Conservation (phyloP, 2,797 vertebrate genomes). For the Typhlichthys subterraneus region DNA sequence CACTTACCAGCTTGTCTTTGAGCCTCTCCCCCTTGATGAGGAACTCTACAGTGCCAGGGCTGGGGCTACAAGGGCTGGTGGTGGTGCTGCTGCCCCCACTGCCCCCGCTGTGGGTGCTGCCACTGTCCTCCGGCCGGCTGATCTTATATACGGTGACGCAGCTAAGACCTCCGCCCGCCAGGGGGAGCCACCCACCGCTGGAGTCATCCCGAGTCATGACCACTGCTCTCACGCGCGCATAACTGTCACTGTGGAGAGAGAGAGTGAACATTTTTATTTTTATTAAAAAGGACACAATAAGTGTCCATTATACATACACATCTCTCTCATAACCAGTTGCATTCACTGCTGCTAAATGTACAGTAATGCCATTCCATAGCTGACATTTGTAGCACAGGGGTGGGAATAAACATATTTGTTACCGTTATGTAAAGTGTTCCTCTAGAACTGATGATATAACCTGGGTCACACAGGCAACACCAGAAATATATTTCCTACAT, state of each 20-base stretch:
- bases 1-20: constrained; percentile 96
- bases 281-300: no score
- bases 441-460: constrained; percentile 5
- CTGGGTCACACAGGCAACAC: constrained; percentile 27
- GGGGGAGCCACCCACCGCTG: constrained; percentile 97
- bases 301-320: background rate
- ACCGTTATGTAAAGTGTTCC: background rate
- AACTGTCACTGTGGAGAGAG: constrained; percentile 86
- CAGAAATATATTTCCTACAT: constrained; percentile 23
- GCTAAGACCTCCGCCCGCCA: constrained; percentile 95
- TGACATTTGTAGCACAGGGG: background rate
- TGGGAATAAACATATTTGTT: background rate
- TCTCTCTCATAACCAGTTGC: no score
- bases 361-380: background rate
- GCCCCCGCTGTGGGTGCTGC: constrained; percentile 80
- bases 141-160: constrained; percentile 95
- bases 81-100: constrained; percentile 73
- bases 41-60: constrained; percentile 81
- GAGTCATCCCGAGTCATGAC: constrained; percentile 99
- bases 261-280: background rate
- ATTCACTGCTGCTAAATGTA: no score
- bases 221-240: constrained; percentile 99
- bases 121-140: constrained; percentile 87
- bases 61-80: constrained; percentile 79
- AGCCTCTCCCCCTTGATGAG: constrained; percentile 97